Percentiles rank a stretch among this genome's conserved stretches.
phyloP scores from a whole-genome alignment of 2,113 vertebrate species.

The Lophochroa leadbeateri region DNA sequence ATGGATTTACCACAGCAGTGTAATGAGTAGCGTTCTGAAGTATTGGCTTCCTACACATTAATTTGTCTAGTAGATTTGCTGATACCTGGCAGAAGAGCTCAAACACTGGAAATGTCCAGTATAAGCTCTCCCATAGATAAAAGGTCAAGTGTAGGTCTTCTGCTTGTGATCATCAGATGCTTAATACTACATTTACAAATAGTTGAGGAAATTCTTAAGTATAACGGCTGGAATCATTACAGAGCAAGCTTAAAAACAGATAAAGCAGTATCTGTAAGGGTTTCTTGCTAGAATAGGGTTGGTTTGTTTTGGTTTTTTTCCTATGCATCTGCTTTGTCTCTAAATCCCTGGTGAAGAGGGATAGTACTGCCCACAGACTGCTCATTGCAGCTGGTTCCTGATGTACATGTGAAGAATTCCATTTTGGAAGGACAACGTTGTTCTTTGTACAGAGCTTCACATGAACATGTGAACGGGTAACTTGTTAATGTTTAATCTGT shows the following conservation, averaged over 20 bases:
- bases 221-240: neutral
- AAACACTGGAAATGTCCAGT: neutral
- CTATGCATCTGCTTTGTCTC: neutral
- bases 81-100: neutral
- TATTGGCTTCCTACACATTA: neutral
- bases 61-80: neutral
- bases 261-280: neutral
- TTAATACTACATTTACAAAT: neutral
- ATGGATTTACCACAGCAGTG: neutral
- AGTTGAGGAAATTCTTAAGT: neutral
- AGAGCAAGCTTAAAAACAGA: neutral
- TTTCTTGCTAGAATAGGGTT: neutral
- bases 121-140: neutral
- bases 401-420: neutral
- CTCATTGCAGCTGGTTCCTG: neutral
- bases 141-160: neutral
- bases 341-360: neutral
- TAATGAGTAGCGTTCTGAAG: neutral
- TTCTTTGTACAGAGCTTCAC: neutral
- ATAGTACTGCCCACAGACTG: neutral
- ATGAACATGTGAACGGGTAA: accelerated
- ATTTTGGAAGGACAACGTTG: neutral
- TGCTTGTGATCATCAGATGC: neutral
- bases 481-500: neutral
- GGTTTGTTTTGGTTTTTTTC: neutral